Evolutionary conservation across 2,888 invertebrate species (phyloP), one percentile per base, ranked within the genome.

Genomic region (Rhamnusium bicolor): DNA sequence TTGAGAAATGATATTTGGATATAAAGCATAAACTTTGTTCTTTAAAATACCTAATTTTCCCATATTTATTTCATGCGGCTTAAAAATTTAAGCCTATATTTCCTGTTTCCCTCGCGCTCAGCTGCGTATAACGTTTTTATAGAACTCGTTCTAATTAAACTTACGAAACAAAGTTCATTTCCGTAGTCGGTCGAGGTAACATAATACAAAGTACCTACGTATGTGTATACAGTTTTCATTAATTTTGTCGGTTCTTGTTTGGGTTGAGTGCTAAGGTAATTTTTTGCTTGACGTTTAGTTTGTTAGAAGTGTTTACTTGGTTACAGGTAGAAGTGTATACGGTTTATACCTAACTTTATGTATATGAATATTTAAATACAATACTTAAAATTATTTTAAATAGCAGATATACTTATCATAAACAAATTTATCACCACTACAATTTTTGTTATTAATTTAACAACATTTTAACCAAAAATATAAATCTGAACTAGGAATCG

Each of bases 121-220:
- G 51, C 51, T 19, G 19, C 10, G 51, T 19, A 51, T 51, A 51
- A 51, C 51, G 51, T 51, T 51, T 51, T 56, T 24, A 56, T 24
- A 14, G 56, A 16, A 56, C 56, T 56, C 14, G 56, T 24, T 56
- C 21, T 56, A 56, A 56, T 56, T 27, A 56, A 56, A 56, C 56
- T 27, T 56, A 56, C 56, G 24, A 16, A 56, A 56, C 27, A 27
- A 27, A 56, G 29, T 29, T 56, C 56, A 56, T 29, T 29, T 56
- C 56, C 56, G 56, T 12, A 16, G 61, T 46, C 61, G 61, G 61
- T 46, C 46, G 46, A 61, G 61, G 46, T 40, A 46, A 46, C 46
- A 32, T 18, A 56, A n/a, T 24, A 32, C 46, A 61, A 61, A 40
- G 19, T 32, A 32, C 29, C 61, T 46, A 61, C 61, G 19, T 61